Percentiles rank a stretch among this genome's conserved stretches.
Conservation (phyloP, 2,797 vertebrate genomes). For the Paramormyrops hopkinsi region DNA sequence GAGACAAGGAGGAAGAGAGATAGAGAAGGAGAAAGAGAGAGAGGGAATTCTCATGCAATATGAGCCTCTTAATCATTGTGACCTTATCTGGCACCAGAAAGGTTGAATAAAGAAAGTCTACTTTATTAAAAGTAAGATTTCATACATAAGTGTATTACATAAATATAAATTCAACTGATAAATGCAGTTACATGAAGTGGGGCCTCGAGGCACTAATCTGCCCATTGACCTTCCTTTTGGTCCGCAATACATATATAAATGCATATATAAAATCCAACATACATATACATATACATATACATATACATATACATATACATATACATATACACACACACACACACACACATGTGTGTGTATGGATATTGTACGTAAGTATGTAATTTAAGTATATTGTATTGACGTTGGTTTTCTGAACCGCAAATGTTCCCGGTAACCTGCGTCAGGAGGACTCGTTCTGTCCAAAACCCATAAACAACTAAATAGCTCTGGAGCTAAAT, state of each 20-base stretch:
- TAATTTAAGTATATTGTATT: not conserved
- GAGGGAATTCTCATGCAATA: not conserved
- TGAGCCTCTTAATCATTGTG: not conserved
- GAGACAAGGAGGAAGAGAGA: not conserved
- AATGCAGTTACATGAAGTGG: not conserved
- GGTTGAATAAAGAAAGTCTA: not conserved
- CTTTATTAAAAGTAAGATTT: not conserved
- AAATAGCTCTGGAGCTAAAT: constrained; percentile 14
- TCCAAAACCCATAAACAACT: constrained; percentile 13
- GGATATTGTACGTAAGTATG: not conserved
- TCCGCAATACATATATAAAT: not conserved
- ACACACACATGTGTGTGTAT: not conserved
- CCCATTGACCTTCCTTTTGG: not conserved
- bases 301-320: not conserved
- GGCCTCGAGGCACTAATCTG: not conserved
- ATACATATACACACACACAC: too few species aligned
- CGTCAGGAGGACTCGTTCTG: not conserved
- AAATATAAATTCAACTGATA: not conserved
- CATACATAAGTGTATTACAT: not conserved
- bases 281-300: not conserved
- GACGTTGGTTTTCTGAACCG: not conserved
- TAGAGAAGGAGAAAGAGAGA: not conserved
- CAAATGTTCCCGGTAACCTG: not conserved
- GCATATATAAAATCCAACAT: not conserved
- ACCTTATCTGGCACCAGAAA: not conserved